Base-by-base conservation (phyloP, 1,140 invertebrate species). In the Ceratoteleas bidentatus region DNA sequence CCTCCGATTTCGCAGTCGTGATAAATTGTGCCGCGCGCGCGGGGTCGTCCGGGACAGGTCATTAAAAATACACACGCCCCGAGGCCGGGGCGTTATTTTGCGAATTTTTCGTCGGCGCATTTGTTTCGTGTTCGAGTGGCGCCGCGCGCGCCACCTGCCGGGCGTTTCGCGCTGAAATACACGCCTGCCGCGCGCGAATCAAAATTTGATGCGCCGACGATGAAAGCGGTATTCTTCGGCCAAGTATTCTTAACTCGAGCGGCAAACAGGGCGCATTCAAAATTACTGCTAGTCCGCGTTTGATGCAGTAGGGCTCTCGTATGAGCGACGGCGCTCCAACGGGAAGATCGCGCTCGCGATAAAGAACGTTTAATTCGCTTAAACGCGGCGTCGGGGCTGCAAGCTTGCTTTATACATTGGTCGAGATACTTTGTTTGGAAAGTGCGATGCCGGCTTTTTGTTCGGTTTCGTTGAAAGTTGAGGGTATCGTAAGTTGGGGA, bases 331-430 rank as follows among this genome's bases (percentile, higher is more conserved):
- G 33, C 40, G 50, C 58, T 40, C 40, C 61, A 11, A 49, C 61
- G 36, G 14, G 13, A 24, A 68, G 56, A 10, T 32, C 13, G 57
- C 40, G 45, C 45, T 15, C 70, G 32, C 52, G 15, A 52, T 40
- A 54, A 62, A 68, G 36, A 60, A 50, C 61, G 50, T 81, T 81
- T 81, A 76, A 81, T 81, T 76, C 56, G 61, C 60, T 81, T 76
- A 65, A 65, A 76, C 36, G 57, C 49, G 72, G 70, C 68, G 54
- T 45, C 70, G 36, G 54, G 69, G 66, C 57, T 58, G 34, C 11
- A 66, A 40, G 11, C 43, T 70, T 62, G 34, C 47, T 54, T 34
- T 45, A 49, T 13, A 32, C 10, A 40, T 13, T 38, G 24, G 24
- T 24, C 24, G 24, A 4, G 24, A 24, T 1, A 24, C 24, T 24